A percentile compares a stretch with the other conserved stretches of the same genome.
These are phyloP conservation scores for Lacanobia wlatinum DNA, from an alignment of 2,888 invertebrate genomes.

Conservation along the genomic window DNA sequence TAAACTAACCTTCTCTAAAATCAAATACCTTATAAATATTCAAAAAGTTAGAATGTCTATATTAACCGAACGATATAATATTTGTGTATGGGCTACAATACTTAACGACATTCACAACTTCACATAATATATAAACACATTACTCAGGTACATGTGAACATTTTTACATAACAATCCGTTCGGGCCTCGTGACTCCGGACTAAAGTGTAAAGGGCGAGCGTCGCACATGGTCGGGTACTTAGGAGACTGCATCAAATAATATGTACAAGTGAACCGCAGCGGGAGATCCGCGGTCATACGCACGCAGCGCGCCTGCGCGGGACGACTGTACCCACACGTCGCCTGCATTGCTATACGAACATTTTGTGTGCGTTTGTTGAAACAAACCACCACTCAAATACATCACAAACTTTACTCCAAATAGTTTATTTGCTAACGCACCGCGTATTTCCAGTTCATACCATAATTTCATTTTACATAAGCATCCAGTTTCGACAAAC, in stretches of 20 bases:
- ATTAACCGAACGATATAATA: conserved; percentile 64
- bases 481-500: conserved; percentile 30
- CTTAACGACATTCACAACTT: conserved; percentile 67
- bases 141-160: conserved; percentile 69
- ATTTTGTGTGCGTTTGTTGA: conserved; percentile 39
- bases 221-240: conserved; percentile 55
- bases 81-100: conserved; percentile 66
- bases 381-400: background rate
- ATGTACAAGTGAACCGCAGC: too few relatives aligned
- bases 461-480: background rate
- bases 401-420: background rate
- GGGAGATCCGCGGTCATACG: too few relatives aligned
- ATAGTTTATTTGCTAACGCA: background rate
- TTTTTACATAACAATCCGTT: conserved; percentile 65
- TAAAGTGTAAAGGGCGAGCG: conserved; percentile 57
- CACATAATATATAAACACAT: conserved; percentile 69
- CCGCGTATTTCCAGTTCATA: conserved; percentile 6
- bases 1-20: conserved; percentile 61
- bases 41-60: conserved; percentile 67
- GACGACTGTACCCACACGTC: conserved; percentile 11
- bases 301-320: too few relatives aligned
- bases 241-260: too few relatives aligned
- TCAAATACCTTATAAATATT: conserved; percentile 68
- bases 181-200: conserved; percentile 46
- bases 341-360: conserved; percentile 35